phyloP scores from a whole-genome alignment of 1,140 invertebrate species.

The Matsumurasca onukii region DNA sequence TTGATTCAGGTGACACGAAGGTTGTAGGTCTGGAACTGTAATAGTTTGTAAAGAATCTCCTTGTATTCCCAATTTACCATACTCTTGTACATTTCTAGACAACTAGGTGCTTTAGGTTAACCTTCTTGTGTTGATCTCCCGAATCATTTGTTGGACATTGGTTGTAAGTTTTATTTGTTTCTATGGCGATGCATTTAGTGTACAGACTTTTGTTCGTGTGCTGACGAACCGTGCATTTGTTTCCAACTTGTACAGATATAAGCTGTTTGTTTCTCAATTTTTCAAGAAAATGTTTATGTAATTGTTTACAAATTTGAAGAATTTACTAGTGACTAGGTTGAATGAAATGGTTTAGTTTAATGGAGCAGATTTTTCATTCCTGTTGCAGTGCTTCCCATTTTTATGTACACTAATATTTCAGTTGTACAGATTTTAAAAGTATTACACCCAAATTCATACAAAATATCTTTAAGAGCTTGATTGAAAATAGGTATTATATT shows the following conservation, averaged over 20 bases:
- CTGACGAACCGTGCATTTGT: slow-evolving; percentile 17
- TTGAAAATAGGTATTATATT: not conserved
- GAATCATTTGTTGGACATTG: not conserved
- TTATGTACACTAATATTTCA: not conserved
- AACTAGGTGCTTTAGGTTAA: slow-evolving; percentile 26
- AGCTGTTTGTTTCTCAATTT: slow-evolving; percentile 20
- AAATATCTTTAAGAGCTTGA: not conserved
- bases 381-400: not conserved
- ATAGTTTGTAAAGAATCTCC: slow-evolving; percentile 13
- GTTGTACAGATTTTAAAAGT: not conserved
- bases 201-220: slow-evolving; percentile 18
- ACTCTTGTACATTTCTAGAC: slow-evolving; percentile 21
- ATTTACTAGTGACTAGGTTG: slow-evolving; percentile 25
- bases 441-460: not conserved
- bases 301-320: slow-evolving; percentile 18
- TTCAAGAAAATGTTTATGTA: slow-evolving; percentile 26
- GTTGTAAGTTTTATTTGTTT: not conserved
- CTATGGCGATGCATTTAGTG: not conserved
- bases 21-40: too few species aligned
- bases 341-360: not conserved
- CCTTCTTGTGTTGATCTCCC: slow-evolving; percentile 23
- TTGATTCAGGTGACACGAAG: too few species aligned
- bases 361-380: not conserved
- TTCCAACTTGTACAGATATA: slow-evolving; percentile 13
- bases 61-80: slow-evolving; percentile 18